Evolutionary conservation across 2,797 vertebrate genomes (phyloP), one percentile per base, ranked within the genome.

Genomic region (Pyrrhura leucotis): DNA sequence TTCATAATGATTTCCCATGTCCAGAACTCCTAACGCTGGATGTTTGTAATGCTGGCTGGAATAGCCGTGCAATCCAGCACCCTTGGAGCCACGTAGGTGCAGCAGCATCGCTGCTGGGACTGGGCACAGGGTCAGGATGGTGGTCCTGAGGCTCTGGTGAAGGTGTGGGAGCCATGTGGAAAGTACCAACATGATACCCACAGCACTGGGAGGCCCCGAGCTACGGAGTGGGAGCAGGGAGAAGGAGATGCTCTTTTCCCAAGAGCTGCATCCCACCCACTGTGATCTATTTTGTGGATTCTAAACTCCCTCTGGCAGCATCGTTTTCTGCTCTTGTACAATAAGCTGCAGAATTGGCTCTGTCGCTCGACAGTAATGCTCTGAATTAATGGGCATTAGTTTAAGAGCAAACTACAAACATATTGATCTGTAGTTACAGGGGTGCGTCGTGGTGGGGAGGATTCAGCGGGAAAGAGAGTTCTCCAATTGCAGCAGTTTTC

Each of bases 341-440:
- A 67, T 59, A n/a, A 95, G 91, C 89, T 1, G 1, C 89, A 79
- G 12, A 93, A 93, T 93, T 93, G 91, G 85, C 95, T 96, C 92
- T 16, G 59, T 29, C 54, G 87, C 93, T 85, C 13, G 8, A 54
- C 79, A 37, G 82, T 85, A 86, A 84, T 74, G 91, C 89, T 28
- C 42, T 62, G 92, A 93, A 95, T 95, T 96, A 96, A 86, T 74
- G 95, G 95, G 91, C 79, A 95, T 91, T 91, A 91, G 87, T 93
- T 94, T 89, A 89, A 95, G 85, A 96, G 89, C 76, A 79, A 93
- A 73, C 91, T 90, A 67, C 83, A 91, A 96, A 94, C 92, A 77
- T 62, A 94, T 77, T 37, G 94, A 96, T 95, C 59, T 69, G 85
- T 72, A 82, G 85, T 82, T 91, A 54, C 12, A 1, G 83, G 72